Evolutionary conservation across 2,888 invertebrate genomes (phyloP).

Genomic region (Drosophila flavopinicola): DNA sequence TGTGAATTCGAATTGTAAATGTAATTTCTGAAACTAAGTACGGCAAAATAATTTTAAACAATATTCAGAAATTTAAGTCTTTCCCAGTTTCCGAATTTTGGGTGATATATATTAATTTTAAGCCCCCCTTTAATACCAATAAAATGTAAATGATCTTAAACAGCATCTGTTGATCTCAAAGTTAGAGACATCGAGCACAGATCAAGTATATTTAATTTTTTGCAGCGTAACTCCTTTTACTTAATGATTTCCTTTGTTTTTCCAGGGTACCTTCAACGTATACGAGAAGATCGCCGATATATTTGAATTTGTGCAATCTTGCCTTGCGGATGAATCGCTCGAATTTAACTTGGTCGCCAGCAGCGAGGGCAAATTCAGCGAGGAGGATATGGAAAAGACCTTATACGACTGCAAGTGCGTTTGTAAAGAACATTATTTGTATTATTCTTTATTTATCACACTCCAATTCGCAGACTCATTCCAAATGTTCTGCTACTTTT

Average conservation of each 20-base stretch:
- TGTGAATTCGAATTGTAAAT: too few relatives aligned
- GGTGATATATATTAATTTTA: too few relatives aligned
- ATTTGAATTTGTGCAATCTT: conserved; percentile 92
- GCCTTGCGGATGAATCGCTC: conserved; percentile 88
- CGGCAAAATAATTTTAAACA: too few relatives aligned
- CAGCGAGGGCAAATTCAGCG: conserved; percentile 87
- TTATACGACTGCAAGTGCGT: conserved; percentile 87
- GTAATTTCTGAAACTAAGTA: too few relatives aligned
- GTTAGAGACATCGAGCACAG: too few relatives aligned
- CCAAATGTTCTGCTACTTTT: conserved; percentile 93
- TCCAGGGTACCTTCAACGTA: conserved; percentile 94
- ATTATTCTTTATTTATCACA: background rate
- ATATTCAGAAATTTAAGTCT: too few relatives aligned
- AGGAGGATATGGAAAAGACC: conserved; percentile 89
- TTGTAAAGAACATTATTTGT: accelerated
- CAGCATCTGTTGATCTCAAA: too few relatives aligned
- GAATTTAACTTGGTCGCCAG: conserved; percentile 90
- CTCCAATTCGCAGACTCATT: conserved; percentile 86
- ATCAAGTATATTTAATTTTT: too few relatives aligned
- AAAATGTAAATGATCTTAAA: too few relatives aligned
- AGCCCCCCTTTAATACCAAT: too few relatives aligned
- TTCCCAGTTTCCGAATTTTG: too few relatives aligned
- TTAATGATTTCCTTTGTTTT: conserved; percentile 43
- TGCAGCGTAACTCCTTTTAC: too few relatives aligned
- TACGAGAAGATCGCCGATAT: conserved; percentile 91